Base-by-base conservation (phyloP, 2,797 vertebrate species). In the Poecilia gillii region DNA sequence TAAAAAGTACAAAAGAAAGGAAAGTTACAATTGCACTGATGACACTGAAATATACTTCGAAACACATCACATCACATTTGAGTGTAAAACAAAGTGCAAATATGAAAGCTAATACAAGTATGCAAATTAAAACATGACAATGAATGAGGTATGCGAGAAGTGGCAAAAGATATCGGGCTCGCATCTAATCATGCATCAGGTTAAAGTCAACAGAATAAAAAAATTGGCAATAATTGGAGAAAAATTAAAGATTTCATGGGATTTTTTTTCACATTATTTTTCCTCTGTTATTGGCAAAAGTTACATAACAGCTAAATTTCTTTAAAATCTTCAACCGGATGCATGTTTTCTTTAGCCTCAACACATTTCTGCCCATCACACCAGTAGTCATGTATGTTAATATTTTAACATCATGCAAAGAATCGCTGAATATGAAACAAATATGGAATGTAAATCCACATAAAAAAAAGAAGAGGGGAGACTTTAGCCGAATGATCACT, bases 391-490 rank as follows among this genome's bases (percentile, higher is more conserved):
- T 91, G 83, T 90, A 85, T 81, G 90, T 94, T 94, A 92, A 93
- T 90, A 87, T 92, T 59, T 45, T 13, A 11, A 93, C 80, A 75
- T 86, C 95, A 94, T 96, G 96, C 95, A 94, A 89, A 84, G 84
- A 90, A 85, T 85, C 81, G 76, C 83, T 81, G 77, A 85, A 84
- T 85, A 93, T 71, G 85, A 89, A 91, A 84, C 47, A 88, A 86
- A 83, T 31, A 88, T 85, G 90, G 81, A 93, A 90, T 90, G 89
- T 73, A 85, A 85, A 88, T 71, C 16, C 66, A 33, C 78, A 80
- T 85, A 90, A 86, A 86, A 85, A 66, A 55, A n/a, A n/a, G 25
- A 57, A 57, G 39, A n/a, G 33, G 55, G 55, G 31, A 16, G 57
- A 79, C 31, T 92, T 76, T 83, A 80, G 71, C 78, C 64, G 82